phyloP scores from a whole-genome alignment of 2,113 vertebrate species.

The Poicephalus gulielmi region DNA sequence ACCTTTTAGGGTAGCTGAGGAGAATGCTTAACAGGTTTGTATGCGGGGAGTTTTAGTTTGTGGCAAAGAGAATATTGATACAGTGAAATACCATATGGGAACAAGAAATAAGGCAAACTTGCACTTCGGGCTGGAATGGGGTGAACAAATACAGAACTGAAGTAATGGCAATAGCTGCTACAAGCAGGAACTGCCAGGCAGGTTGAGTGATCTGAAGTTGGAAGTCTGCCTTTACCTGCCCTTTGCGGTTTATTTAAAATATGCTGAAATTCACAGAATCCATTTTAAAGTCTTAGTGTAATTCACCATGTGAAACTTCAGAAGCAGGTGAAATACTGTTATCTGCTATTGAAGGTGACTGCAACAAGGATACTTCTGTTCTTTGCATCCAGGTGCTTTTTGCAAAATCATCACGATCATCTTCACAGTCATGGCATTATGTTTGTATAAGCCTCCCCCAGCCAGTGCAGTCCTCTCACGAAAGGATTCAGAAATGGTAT shows the following conservation, averaged over 20 bases:
- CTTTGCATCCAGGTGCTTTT: constrained; percentile 68
- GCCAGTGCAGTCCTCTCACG: background rate
- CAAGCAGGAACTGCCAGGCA: background rate
- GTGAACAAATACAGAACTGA: background rate
- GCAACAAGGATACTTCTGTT: background rate
- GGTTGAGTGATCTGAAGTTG: background rate
- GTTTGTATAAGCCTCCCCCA: constrained; percentile 77
- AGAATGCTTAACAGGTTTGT: background rate
- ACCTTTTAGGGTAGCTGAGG: background rate
- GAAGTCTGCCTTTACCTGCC: background rate
- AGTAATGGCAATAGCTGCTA: background rate
- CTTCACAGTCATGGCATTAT: constrained; percentile 67
- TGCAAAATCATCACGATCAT: constrained; percentile 73
- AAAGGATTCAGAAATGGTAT: background rate
- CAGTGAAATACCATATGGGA: background rate
- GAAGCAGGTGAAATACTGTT: background rate
- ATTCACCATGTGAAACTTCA: background rate
- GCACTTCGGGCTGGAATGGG: background rate
- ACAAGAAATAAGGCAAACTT: background rate
- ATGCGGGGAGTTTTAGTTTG: background rate
- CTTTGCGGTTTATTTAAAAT: background rate
- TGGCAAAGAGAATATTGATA: background rate
- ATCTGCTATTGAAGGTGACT: background rate
- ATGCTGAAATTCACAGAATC: background rate
- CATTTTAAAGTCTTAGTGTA: background rate